A percentile compares a stretch with the other conserved stretches of the same genome.
phyloP scores from a whole-genome alignment of 1,140 invertebrate species.

The Euura saliciscinereae region DNA sequence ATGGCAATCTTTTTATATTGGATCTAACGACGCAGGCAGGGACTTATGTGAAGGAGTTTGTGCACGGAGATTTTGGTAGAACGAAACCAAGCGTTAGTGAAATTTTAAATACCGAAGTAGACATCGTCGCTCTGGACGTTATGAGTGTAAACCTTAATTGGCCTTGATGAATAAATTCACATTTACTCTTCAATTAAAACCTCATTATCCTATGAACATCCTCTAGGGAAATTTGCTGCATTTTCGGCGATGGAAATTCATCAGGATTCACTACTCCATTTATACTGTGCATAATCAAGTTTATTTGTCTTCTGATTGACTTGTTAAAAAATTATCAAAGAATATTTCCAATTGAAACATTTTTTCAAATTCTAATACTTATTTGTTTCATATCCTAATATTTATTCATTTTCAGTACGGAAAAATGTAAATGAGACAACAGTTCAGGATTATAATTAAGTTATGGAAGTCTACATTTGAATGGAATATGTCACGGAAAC shows the following conservation, averaged over 20 bases:
- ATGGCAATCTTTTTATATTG: constrained; percentile 68
- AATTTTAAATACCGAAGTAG: constrained; percentile 74
- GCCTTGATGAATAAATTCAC: constrained; percentile 57
- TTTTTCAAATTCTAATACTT: neutral
- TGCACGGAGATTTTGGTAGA: constrained; percentile 92
- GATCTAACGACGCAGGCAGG: constrained; percentile 87
- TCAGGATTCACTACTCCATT: no score
- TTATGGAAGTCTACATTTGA: neutral
- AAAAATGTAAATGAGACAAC: neutral
- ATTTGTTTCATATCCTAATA: neutral
- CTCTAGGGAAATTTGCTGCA: no score
- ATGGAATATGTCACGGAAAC: neutral
- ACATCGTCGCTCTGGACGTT: constrained; percentile 75
- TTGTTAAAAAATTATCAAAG: no score
- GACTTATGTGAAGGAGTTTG: constrained; percentile 97
- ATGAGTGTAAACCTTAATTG: constrained; percentile 71
- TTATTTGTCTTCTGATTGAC: neutral
- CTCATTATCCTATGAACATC: no score
- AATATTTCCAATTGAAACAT: neutral
- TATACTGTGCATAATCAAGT: neutral
- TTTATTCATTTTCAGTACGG: neutral
- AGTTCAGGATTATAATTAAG: neutral
- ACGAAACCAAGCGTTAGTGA: constrained; percentile 79
- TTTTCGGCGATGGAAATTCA: no score
- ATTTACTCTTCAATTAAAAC: neutral